Conservation (phyloP, 2,113 vertebrate species). For the Halcyon senegalensis region DNA sequence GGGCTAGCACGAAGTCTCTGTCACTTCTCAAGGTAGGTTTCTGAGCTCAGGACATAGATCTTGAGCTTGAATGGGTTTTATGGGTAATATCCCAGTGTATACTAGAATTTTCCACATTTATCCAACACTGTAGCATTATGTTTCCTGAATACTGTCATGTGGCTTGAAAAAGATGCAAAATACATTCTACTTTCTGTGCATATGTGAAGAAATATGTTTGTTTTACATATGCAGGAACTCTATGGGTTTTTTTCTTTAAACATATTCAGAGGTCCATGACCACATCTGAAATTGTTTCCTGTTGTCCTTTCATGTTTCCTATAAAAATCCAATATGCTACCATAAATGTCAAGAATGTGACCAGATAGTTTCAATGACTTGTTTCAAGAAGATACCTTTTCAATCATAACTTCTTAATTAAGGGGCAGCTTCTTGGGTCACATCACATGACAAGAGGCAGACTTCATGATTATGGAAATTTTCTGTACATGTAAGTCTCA, state of each 20-base stretch:
- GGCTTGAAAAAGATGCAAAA: not conserved
- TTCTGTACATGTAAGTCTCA: conserved; percentile 1
- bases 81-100: not conserved
- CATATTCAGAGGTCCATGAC: not conserved
- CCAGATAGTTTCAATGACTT: conserved; percentile 55
- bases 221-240: not conserved
- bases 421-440: conserved; percentile 19
- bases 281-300: conserved; percentile 39
- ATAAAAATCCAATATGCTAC: conserved; percentile 10
- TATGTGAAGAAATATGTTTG: not conserved
- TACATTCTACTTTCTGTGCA: not conserved
- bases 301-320: conserved; percentile 27
- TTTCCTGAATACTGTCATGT: not conserved
- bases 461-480: not conserved
- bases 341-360: conserved; percentile 47
- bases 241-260: not conserved
- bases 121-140: not conserved
- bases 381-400: conserved; percentile 60
- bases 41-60: not conserved
- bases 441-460: conserved; percentile 11
- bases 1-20: not conserved
- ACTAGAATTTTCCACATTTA: not conserved
- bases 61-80: not conserved
- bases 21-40: not conserved
- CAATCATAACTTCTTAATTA: conserved; percentile 26